phyloP scores from a whole-genome alignment of 2,888 invertebrate species.

The Apoda limacodes region DNA sequence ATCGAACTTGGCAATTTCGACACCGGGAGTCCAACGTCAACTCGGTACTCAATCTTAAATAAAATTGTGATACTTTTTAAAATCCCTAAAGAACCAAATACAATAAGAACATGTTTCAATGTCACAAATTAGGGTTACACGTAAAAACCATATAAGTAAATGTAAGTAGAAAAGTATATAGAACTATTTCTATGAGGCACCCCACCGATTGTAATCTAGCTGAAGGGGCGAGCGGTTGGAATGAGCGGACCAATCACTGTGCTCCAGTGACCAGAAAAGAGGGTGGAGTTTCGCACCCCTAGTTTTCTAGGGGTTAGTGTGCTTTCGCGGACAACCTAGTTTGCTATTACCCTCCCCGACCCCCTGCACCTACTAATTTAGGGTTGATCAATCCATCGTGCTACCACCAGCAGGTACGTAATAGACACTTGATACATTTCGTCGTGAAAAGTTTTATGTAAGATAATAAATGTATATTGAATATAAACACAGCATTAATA shows the following conservation, averaged over 20 bases:
- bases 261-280: constrained; percentile 68
- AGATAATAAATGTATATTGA: no score
- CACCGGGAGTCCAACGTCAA: no score
- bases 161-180: constrained; percentile 53
- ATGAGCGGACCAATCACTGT: constrained; percentile 64
- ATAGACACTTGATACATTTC: constrained; percentile 42
- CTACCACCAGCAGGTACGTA: constrained; percentile 48
- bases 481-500: no score
- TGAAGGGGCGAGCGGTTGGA: constrained; percentile 59
- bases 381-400: constrained; percentile 64
- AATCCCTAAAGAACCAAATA: no score
- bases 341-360: constrained; percentile 47
- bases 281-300: constrained; percentile 71
- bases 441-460: no score
- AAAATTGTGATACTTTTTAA: no score
- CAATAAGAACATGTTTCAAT: constrained; percentile 39
- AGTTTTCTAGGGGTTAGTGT: constrained; percentile 71
- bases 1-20: no score
- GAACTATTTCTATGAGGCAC: constrained; percentile 68
- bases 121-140: constrained; percentile 55
- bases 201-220: constrained; percentile 69
- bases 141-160: constrained; percentile 35
- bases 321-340: constrained; percentile 70
- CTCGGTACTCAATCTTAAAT: no score
- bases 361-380: constrained; percentile 60